Evolutionary conservation across 2,888 invertebrate species (phyloP), one percentile per base, ranked within the genome.

Genomic region (Troilus luridus): DNA sequence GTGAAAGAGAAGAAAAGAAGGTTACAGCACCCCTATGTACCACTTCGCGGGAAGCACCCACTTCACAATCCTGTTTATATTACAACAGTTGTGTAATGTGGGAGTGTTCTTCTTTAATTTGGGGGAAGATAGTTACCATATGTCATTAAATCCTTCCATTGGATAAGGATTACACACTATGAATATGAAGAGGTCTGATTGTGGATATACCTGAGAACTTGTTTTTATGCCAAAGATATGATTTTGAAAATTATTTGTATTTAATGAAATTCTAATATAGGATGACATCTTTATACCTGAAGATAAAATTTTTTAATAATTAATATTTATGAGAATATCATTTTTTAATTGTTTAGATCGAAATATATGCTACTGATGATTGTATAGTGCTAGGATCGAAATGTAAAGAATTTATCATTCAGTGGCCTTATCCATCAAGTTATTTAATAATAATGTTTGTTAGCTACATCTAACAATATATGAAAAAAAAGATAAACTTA

Each of bases 1-100:
- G 27, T 88, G 17, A 77, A 92, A 88, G 92, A 92, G 27, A 92
- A 85, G 58, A 91, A 88, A 72, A 88, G 90, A 41, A 88, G 88
- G n/a, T 12, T 41, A 5, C 81, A 62, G 0, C 62, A 64, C 24
- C 91, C 92, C 0, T 92, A 92, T 59, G 67, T 90, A 88, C 92
- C 90, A 21, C 88, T 92, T 21, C 90, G 90, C 1, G 77, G 88
- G 54, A 89, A 90, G 54, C 89, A 90, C 56, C 77, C 88, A 24
- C 60, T 91, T 58, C 54, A 24, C 10, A 81, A 89, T 24, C 88
- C 91, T 21, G 92, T 92, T 11, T 92, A 92, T 77, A 64, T 91
- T 27, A 89, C 92, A 8, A 92, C 92, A 19, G 91, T 91, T 27
- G 91, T 89, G 0, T 92, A 89, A 91, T 9, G 88, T 67, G 21